Base-by-base conservation (phyloP, 2,797 vertebrate species). In the Euphonia xanthogaster region DNA sequence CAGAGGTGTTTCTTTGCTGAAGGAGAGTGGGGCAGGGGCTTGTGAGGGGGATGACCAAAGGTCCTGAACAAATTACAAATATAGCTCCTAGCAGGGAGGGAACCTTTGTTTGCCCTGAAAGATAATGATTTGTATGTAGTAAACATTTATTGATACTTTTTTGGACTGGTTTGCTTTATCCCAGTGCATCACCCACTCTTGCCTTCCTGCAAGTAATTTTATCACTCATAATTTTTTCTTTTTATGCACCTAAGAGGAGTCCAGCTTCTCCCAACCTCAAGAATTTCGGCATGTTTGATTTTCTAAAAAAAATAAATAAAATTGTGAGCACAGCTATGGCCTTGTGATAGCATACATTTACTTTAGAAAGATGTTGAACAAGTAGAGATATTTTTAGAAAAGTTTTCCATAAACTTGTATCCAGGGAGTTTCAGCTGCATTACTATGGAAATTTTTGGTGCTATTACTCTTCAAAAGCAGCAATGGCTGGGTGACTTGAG, bases 1-100 rank as follows among this genome's bases (percentile, higher is more conserved):
- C 0, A 2, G 39, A 62, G 25, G 18, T 1, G 5, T 47, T 80
- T 60, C 42, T 45, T 40, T 22, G 37, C 63, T 30, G 58, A 11
- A 1, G 60, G 53, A 57, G 12, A 31, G 22, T 5, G 25, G 24
- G 3, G 3, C 4, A 19, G 4, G 10, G 13, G 4, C 1, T 4
- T 3, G 5, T 39, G 25, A 55, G 12, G 3, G 6, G 3, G 2
- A 28, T 9, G n/a, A 28, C 10, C 23, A 85, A 28, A 53, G 7
- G 8, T 50, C 61, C 37, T 9, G 35, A 54, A 33, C 25, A 78
- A 58, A 57, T 40, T 10, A 27, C 19, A 78, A 27, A 72, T 48
- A 8, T 1, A 40, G 20, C 20, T 53, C 27, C 35, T 58, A 35
- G 24, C 31, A 55, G 20, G 13, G 44, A 92, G 10, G 20, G 39